These are phyloP conservation scores for Labeo catla DNA, from an alignment of 2,113 vertebrate genomes.

Conservation along the genomic window DNA sequence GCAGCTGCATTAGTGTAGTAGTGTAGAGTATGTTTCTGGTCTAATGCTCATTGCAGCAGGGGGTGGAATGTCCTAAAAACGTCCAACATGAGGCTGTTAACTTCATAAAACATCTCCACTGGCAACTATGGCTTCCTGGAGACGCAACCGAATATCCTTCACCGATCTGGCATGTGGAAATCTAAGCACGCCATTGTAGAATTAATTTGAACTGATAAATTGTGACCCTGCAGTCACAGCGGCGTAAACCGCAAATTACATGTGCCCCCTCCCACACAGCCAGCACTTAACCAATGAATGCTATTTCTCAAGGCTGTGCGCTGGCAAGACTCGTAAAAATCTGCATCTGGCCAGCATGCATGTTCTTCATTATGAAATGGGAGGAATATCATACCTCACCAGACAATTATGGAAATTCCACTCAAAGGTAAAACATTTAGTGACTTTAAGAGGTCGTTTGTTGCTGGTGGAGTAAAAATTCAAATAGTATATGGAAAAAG, in stretches of 20 bases:
- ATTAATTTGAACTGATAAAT: constrained; percentile 60
- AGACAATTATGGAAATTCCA: constrained; percentile 62
- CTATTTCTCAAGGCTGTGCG: constrained; percentile 54
- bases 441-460: constrained; percentile 53
- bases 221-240: constrained; percentile 48
- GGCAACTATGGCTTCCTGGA: constrained; percentile 24
- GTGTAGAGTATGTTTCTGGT: constrained; percentile 13
- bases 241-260: constrained; percentile 54
- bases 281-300: constrained; percentile 31
- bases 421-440: constrained; percentile 57
- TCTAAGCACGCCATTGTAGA: constrained; percentile 44
- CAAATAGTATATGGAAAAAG: constrained; percentile 26
- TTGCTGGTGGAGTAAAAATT: not conserved
- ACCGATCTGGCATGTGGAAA: constrained; percentile 42
- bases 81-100: constrained; percentile 30
- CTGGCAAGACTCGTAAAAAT: constrained; percentile 25
- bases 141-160: constrained; percentile 34
- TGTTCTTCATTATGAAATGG: constrained; percentile 61
- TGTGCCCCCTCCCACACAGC: not conserved
- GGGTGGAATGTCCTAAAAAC: constrained; percentile 40
- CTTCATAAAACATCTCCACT: constrained; percentile 33
- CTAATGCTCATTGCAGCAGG: not conserved
- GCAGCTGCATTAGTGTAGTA: not conserved
- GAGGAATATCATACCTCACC: constrained; percentile 56
- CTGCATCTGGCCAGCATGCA: constrained; percentile 47